Base-by-base conservation (phyloP, 2,888 invertebrate genomes). In the Torymus tubicola region DNA sequence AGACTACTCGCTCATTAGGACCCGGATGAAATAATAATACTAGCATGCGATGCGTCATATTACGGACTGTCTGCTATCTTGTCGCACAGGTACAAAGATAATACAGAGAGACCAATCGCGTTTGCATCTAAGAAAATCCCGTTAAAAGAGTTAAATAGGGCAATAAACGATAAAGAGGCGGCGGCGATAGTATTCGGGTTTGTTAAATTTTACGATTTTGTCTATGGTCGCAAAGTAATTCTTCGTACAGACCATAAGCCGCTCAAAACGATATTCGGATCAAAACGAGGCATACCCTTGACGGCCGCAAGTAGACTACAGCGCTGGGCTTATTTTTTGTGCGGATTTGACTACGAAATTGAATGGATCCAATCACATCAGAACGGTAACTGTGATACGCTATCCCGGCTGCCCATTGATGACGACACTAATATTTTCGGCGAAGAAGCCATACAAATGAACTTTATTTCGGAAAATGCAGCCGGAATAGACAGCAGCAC, bases 11-110 rank as follows among this genome's bases (percentile, higher is more conserved):
- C 74, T 1, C 63, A 74, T 18, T 74, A 16, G 24, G 65, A 74
- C 16, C 72, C 60, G 50, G 4, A 53, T 3, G 74, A 65, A 14
- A 5, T 65, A 64, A 13, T 64, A 18, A 14, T 74, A 5, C 11
- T 74, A 16, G 74, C 74, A 2, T 64, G 74, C 31, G 63, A 74
- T 8, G 72, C 60, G 52, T 72, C 60, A 21, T 24, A 31, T 60
- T 72, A 72, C 61, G 72, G 50, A 10, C 18, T 72, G 42, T 72
- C 72, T 3, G 72, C 72, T 16, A 72, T 72, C 2, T 18, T 72
- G 21, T 50, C 61, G 0, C 61, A 60, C 50, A 2, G 31, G 5
- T 72, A 72, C 50, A 72, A n/a, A 72, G 42, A 24, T 24, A 16
- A 60, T 13, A 10, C 31, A n/a, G 63, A 72, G 14, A 14, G 18